A percentile compares a stretch with the other conserved stretches of the same genome.
Conservation (phyloP, 1,140 invertebrate genomes). For the Bombus waltoni region DNA sequence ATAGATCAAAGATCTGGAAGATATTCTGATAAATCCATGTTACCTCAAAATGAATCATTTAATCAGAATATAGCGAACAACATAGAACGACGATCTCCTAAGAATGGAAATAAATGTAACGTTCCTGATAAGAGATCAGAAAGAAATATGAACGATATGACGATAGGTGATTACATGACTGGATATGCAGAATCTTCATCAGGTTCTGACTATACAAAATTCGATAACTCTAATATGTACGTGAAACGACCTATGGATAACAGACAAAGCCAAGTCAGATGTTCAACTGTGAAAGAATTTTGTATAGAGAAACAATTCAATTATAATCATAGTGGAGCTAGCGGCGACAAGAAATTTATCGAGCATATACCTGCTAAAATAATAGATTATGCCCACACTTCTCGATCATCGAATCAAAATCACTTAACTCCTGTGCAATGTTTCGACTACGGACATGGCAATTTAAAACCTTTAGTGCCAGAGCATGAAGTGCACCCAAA, state of each 20-base stretch:
- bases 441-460: conserved; percentile 79
- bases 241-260: conserved; percentile 31
- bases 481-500: conserved; percentile 67
- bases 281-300: conserved; percentile 69
- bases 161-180: conserved; percentile 10
- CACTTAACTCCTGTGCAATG: conserved; percentile 71
- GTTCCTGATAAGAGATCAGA: conserved; percentile 35
- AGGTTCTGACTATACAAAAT: conserved; percentile 35
- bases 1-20: conserved; percentile 5
- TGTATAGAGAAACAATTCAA: conserved; percentile 78
- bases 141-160: conserved; percentile 14
- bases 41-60: conserved; percentile 21
- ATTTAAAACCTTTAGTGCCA: conserved; percentile 73
- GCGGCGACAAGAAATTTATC: conserved; percentile 59
- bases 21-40: conserved; percentile 14
- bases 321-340: conserved; percentile 78
- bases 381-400: conserved; percentile 87
- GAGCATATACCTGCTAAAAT: conserved; percentile 83
- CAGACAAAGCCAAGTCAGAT: conserved; percentile 29
- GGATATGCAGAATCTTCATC: conserved; percentile 11
- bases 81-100: conserved; percentile 24
- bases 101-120: background rate
- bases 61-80: background rate
- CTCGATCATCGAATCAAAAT: conserved; percentile 43
- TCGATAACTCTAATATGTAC: conserved; percentile 21